A percentile compares a stretch with the other conserved stretches of the same genome.
phyloP scores from a whole-genome alignment of 2,888 invertebrate species.

The Heliconius aoede region DNA sequence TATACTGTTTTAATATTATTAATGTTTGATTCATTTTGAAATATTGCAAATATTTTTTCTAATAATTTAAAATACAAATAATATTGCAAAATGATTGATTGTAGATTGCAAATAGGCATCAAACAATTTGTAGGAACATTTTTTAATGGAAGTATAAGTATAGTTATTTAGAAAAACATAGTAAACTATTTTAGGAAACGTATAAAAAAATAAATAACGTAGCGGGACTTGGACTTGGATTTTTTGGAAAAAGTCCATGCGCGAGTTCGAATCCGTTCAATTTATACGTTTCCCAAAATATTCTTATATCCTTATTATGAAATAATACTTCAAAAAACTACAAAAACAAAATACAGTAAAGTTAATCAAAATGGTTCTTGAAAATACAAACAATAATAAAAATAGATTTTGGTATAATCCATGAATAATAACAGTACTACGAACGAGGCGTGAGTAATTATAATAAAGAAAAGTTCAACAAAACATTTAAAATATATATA shows the following conservation, averaged over 20 bases:
- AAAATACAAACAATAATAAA: not conserved
- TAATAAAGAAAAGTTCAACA: conserved; percentile 17
- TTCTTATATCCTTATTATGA: not conserved
- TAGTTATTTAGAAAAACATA: too few relatives aligned
- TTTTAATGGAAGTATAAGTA: too few relatives aligned
- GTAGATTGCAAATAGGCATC: not conserved
- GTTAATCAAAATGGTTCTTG: not conserved
- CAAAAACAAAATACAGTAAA: not conserved
- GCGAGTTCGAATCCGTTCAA: not conserved
- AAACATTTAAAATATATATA: not conserved
- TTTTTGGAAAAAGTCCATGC: not conserved
- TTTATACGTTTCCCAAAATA: too few relatives aligned
- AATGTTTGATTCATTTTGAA: not conserved
- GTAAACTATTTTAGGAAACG: too few relatives aligned
- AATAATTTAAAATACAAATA: too few relatives aligned
- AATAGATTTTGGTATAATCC: not conserved
- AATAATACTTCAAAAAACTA: not conserved
- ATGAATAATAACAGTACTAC: not conserved
- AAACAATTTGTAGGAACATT: too few relatives aligned
- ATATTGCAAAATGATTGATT: not conserved
- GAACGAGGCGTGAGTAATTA: conserved; percentile 7
- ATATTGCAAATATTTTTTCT: too few relatives aligned
- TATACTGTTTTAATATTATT: conserved; percentile 45
- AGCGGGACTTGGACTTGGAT: not conserved
- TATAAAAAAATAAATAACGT: too few relatives aligned